A percentile compares a stretch with the other conserved stretches of the same genome.
Conservation (phyloP, 2,797 vertebrate genomes). For the Manis javanica region DNA sequence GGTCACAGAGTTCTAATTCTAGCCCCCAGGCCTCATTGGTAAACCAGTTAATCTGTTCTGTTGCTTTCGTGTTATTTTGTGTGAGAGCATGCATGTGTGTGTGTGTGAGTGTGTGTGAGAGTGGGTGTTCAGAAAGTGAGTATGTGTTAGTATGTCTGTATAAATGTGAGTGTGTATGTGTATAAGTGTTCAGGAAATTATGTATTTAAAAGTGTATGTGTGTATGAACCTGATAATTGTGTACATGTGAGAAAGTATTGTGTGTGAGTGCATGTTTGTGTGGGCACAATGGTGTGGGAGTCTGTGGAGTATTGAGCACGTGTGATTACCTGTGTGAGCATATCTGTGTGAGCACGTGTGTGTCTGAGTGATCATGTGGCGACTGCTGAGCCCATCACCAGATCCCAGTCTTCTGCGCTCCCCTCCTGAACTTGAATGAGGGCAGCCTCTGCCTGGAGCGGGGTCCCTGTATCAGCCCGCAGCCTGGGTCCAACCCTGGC, state of each 20-base stretch:
- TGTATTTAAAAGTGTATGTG: not conserved
- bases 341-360: too few species aligned
- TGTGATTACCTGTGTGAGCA: not conserved
- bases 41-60: not conserved
- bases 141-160: too few species aligned
- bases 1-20: not conserved
- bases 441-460: not conserved
- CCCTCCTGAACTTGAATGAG: not conserved
- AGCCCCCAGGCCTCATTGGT: not conserved
- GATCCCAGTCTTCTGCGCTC: rapidly evolving
- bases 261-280: not conserved
- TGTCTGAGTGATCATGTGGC: too few species aligned
- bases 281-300: not conserved
- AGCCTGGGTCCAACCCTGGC: not conserved
- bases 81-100: too few species aligned
- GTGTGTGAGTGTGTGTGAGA: too few species aligned
- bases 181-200: too few species aligned
- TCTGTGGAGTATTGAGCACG: too few species aligned
- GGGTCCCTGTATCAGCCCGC: not conserved
- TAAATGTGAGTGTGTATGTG: not conserved
- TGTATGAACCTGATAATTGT: not conserved
- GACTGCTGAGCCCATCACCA: not conserved
- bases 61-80: not conserved
- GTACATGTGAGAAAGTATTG: not conserved
- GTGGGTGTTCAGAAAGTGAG: too few species aligned